A percentile compares a stretch with the other conserved stretches of the same genome.
phyloP scores from a whole-genome alignment of 2,888 invertebrate genomes.

The Silvanus unidentatus region DNA sequence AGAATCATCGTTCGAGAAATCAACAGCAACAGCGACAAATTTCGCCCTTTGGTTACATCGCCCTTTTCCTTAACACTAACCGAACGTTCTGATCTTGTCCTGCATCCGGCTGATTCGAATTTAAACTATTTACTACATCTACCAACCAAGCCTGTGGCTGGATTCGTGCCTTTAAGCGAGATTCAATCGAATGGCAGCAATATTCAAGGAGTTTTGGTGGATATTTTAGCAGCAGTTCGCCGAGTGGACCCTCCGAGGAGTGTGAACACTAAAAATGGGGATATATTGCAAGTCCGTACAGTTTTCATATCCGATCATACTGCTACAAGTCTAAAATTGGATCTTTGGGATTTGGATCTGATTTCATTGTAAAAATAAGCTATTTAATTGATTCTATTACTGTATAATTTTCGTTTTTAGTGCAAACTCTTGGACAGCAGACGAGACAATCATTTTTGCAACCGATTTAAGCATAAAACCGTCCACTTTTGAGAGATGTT shows the following conservation, averaged over 20 bases:
- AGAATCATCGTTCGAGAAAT: slow-evolving; percentile 52
- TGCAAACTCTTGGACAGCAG: slow-evolving; percentile 61
- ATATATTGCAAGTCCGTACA: slow-evolving; percentile 56
- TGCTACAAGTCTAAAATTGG: slow-evolving; percentile 51
- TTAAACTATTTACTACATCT: slow-evolving; percentile 50
- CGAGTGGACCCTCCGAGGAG: slow-evolving; percentile 55
- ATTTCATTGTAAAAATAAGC: slow-evolving; percentile 51
- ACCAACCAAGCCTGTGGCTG: slow-evolving; percentile 60
- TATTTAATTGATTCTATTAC: slow-evolving; percentile 2
- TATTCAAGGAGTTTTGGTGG: slow-evolving; percentile 44
- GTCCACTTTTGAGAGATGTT: slow-evolving; percentile 50
- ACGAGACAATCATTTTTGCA: slow-evolving; percentile 64
- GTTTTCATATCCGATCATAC: slow-evolving; percentile 62
- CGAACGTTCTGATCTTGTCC: slow-evolving; percentile 56
- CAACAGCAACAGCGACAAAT: slow-evolving; percentile 55
- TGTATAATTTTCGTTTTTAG: no score
- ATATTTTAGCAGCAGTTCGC: slow-evolving; percentile 65
- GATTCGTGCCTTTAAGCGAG: slow-evolving; percentile 52
- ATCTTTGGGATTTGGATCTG: slow-evolving; percentile 67
- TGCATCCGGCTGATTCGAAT: slow-evolving; percentile 52
- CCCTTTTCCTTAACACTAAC: slow-evolving; percentile 60
- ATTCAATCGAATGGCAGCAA: slow-evolving; percentile 46
- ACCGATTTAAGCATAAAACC: slow-evolving; percentile 62
- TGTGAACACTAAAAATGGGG: slow-evolving; percentile 57
- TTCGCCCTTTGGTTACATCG: slow-evolving; percentile 60